Conservation (phyloP, 2,797 vertebrate genomes). For the Cynodonichthys magdalenae region DNA sequence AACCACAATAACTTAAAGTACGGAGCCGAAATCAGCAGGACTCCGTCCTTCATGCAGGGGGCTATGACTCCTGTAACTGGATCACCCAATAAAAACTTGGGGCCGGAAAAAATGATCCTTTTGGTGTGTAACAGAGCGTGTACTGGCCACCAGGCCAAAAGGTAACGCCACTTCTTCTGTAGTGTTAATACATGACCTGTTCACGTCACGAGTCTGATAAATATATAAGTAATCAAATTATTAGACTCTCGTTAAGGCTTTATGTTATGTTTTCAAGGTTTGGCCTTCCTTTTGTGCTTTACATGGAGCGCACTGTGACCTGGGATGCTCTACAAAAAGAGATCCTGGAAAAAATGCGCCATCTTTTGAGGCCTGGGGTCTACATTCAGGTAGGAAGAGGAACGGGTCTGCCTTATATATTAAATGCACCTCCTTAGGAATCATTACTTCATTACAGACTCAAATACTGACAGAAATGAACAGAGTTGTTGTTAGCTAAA, state of each 20-base stretch:
- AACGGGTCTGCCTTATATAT: neutral
- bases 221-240: neutral
- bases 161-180: conserved; percentile 74
- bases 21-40: conserved; percentile 84
- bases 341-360: conserved; percentile 98
- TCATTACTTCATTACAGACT: neutral
- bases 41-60: conserved; percentile 86
- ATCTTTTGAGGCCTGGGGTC: conserved; percentile 91
- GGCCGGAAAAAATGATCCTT: conserved; percentile 89
- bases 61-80: conserved; percentile 80
- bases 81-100: conserved; percentile 81
- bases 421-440: neutral
- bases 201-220: neutral
- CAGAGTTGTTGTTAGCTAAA: neutral
- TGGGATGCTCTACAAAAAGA: conserved; percentile 97
- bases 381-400: conserved; percentile 88
- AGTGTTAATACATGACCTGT: neutral
- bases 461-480: neutral
- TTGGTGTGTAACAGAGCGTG: conserved; percentile 95
- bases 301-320: conserved; percentile 92
- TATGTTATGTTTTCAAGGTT: conserved; percentile 80
- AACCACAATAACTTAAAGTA: conserved; percentile 97
- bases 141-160: conserved; percentile 93
- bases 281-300: conserved; percentile 94
- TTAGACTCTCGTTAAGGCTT: neutral